Percentiles rank a stretch among this genome's conserved stretches.
Conservation (phyloP, 2,888 invertebrate species). For the Erebia palarica region DNA sequence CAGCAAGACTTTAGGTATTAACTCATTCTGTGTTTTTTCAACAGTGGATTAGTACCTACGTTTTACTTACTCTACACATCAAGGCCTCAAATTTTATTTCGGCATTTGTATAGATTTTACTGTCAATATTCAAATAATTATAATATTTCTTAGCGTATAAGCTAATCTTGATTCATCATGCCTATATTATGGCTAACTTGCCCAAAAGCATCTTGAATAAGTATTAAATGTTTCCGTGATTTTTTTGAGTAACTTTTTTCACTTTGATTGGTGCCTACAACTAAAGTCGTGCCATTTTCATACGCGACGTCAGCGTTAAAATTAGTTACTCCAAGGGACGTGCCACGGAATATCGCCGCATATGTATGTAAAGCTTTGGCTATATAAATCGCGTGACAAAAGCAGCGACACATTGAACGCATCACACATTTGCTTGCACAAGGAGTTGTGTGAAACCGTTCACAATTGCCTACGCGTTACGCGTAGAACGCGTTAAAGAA, state of each 20-base stretch:
- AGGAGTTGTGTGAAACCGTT: background rate
- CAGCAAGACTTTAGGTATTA: background rate
- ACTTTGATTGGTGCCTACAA: background rate
- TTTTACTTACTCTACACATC: too few species aligned
- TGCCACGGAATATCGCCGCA: constrained; percentile 58
- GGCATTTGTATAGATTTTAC: too few species aligned
- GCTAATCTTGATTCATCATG: too few species aligned
- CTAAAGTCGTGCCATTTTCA: constrained; percentile 35
- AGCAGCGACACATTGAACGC: background rate
- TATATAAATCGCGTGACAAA: background rate
- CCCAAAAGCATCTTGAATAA: too few species aligned
- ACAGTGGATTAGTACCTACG: background rate
- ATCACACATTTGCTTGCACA: background rate
- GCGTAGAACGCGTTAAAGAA: too few species aligned
- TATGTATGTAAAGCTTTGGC: constrained; percentile 36
- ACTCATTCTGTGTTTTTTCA: background rate
- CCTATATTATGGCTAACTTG: too few species aligned
- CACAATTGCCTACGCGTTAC: too few species aligned
- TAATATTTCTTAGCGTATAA: too few species aligned
- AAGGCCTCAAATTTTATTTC: too few species aligned
- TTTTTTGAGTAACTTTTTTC: background rate
- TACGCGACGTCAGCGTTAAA: constrained; percentile 49
- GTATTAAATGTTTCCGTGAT: too few species aligned
- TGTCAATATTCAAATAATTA: too few species aligned
- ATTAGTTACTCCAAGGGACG: constrained; percentile 54